phyloP scores from a whole-genome alignment of 2,113 vertebrate genomes.

The Triplophysa siluroides region DNA sequence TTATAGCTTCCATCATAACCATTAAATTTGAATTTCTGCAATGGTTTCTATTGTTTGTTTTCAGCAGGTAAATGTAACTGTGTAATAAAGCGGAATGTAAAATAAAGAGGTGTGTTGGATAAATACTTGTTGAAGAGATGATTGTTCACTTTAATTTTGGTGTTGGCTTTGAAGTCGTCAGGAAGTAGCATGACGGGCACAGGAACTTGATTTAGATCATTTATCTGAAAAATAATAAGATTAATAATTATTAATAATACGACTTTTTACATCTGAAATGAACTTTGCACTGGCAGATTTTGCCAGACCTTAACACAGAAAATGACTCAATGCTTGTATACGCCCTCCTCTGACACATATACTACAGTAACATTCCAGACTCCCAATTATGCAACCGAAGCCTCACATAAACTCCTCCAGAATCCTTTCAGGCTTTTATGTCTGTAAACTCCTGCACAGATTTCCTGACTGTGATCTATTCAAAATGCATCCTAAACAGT shows the following conservation, averaged over 20 bases:
- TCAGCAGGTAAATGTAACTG: no score
- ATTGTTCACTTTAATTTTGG: constrained; percentile 95
- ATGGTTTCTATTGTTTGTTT: no score
- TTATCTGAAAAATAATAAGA: constrained; percentile 74
- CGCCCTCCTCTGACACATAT: not conserved
- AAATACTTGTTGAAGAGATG: constrained; percentile 92
- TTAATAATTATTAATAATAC: not conserved
- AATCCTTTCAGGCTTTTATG: not conserved
- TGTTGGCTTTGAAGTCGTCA: constrained; percentile 94
- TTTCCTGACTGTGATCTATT: not conserved
- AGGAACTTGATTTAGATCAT: constrained; percentile 91
- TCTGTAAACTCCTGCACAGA: not conserved
- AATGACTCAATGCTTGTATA: not conserved
- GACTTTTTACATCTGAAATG: not conserved
- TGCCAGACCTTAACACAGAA: not conserved
- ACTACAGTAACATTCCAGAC: not conserved
- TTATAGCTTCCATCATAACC: no score
- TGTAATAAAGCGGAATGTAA: not conserved
- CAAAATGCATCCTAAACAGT: not conserved
- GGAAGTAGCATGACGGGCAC: constrained; percentile 92
- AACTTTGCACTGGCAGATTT: constrained; percentile 6
- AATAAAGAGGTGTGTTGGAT: constrained; percentile 6
- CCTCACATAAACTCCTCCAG: not conserved
- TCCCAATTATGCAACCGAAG: not conserved
- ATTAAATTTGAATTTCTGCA: no score